Evolutionary conservation across 2,888 invertebrate species (phyloP).

Genomic region (Megamerina dolium): DNA sequence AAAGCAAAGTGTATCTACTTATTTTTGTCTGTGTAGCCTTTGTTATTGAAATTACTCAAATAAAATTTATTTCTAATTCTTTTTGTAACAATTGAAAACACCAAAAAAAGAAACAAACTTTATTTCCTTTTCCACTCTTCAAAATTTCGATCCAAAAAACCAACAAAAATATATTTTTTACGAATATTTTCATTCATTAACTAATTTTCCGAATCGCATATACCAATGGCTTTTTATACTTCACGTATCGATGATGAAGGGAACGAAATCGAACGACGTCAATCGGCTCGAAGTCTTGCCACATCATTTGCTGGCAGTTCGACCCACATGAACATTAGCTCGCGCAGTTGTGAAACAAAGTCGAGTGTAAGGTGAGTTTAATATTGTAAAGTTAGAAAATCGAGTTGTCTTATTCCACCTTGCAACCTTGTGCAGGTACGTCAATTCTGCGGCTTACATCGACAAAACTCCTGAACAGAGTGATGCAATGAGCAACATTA

Average conservation of each 20-base stretch:
- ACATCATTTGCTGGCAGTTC: slow-evolving; percentile 12
- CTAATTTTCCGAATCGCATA: not conserved
- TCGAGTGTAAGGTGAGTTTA: slow-evolving; percentile 17
- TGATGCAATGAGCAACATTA: slow-evolving; percentile 11
- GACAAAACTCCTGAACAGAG: slow-evolving; percentile 20
- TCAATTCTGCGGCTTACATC: slow-evolving; percentile 29
- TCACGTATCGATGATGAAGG: slow-evolving; percentile 27
- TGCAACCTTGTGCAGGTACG: slow-evolving; percentile 20
- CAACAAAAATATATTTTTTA: slow-evolving; percentile 6
- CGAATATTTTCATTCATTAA: slow-evolving; percentile 1
- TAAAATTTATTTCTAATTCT: no score
- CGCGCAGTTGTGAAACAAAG: slow-evolving; percentile 22
- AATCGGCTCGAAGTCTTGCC: slow-evolving; percentile 19
- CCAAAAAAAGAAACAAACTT: slow-evolving; percentile 4
- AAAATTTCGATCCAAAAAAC: slow-evolving; percentile 12
- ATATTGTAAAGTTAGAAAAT: not conserved
- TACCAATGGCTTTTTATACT: slow-evolving; percentile 31
- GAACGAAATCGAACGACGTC: slow-evolving; percentile 24
- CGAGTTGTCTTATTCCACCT: not conserved
- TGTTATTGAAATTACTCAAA: no score
- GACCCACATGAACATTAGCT: slow-evolving; percentile 17
- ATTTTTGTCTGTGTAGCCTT: no score
- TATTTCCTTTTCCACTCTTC: slow-evolving; percentile 7
- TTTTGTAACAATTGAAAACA: slow-evolving; percentile 11
- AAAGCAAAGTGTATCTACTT: no score